Evolutionary conservation across 2,113 vertebrate genomes (phyloP).

Genomic region (Campylorhamphus procurvoides): DNA sequence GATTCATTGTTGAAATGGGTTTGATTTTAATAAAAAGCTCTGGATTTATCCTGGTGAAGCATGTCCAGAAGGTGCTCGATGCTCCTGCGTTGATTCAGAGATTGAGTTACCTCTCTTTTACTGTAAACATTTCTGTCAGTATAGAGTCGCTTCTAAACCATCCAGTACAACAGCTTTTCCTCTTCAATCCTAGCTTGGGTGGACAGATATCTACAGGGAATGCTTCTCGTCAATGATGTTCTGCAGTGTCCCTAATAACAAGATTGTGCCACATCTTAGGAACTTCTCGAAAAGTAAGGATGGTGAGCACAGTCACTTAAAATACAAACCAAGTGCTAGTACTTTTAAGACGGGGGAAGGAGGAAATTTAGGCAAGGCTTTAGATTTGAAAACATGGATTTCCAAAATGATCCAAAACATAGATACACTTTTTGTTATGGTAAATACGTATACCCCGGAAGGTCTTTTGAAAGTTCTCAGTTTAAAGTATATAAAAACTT

Average conservation of each 20-base stretch:
- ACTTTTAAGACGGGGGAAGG: background rate
- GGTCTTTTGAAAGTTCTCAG: background rate
- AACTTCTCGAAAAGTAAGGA: background rate
- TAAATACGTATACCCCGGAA: background rate
- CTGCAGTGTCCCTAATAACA: background rate
- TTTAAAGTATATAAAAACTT: background rate
- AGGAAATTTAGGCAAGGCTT: background rate
- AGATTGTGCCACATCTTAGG: background rate
- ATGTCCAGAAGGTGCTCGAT: background rate
- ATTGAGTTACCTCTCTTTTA: background rate
- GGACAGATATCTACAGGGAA: background rate
- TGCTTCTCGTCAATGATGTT: background rate
- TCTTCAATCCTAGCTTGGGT: background rate
- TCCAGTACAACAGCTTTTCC: background rate
- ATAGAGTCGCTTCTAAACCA: background rate
- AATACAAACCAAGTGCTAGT: background rate
- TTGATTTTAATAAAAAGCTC: background rate
- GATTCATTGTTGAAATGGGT: background rate
- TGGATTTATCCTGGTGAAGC: background rate
- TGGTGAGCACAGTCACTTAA: background rate
- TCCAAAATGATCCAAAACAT: background rate
- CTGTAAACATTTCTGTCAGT: background rate
- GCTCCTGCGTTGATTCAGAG: background rate
- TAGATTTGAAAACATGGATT: background rate
- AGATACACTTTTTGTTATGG: background rate